Conservation (phyloP, 2,888 invertebrate genomes). For the Blastobasis lacticolella region DNA sequence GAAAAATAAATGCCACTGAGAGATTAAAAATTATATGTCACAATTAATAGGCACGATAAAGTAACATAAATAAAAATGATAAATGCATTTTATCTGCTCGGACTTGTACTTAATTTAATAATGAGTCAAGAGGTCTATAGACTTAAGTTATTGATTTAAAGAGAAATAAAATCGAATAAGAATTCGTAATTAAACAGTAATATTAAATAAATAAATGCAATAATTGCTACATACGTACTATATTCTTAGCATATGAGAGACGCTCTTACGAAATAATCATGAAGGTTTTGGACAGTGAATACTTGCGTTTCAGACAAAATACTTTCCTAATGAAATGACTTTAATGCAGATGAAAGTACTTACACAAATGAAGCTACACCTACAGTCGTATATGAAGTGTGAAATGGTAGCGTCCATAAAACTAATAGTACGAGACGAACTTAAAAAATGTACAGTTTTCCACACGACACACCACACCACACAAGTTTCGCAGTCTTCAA, state of each 20-base stretch:
- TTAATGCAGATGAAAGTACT: neutral
- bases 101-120: too few species aligned
- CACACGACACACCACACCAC: conserved; percentile 61
- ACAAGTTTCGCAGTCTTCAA: conserved; percentile 56
- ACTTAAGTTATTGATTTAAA: too few species aligned
- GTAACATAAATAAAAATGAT: neutral
- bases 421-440: conserved; percentile 15
- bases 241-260: conserved; percentile 25
- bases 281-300: neutral
- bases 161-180: too few species aligned
- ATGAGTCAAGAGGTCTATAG: too few species aligned
- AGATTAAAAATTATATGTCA: conserved; percentile 25
- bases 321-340: too few species aligned
- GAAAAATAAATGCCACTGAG: conserved; percentile 52
- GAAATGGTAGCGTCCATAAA: conserved; percentile 1
- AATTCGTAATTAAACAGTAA: conserved; percentile 9
- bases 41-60: conserved; percentile 16
- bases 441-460: conserved; percentile 34
- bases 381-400: conserved; percentile 1
- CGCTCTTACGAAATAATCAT: neutral
- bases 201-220: conserved; percentile 34
- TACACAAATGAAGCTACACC: neutral
- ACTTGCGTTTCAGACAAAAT: too few species aligned
- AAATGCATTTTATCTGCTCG: too few species aligned
- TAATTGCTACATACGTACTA: conserved; percentile 31